Evolutionary conservation across 2,797 vertebrate genomes (phyloP), one percentile per base, ranked within the genome.

Genomic region (Pipistrellus kuhlii): DNA sequence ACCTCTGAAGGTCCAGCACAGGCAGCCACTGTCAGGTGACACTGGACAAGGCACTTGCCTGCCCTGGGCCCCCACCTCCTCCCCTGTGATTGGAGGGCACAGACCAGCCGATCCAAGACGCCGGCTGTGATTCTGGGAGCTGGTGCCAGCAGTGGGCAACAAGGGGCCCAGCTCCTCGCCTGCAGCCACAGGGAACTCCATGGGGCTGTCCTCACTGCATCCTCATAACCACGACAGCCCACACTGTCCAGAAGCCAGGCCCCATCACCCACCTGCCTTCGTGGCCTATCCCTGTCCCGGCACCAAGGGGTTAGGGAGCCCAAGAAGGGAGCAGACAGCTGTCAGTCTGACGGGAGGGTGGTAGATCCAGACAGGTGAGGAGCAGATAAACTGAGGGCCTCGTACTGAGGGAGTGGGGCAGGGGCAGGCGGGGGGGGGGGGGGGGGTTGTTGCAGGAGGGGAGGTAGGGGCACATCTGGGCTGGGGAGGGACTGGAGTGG

Each of bases 121-220:
- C 32, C 12, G 35, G 12, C 32, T 32, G 11, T 59, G 88, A 68
- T 15, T 25, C 51, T 44, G 30, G 51, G 30, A 7, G 7, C 55
- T 6, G 0, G 17, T 20, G 15, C 62, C 83, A 51, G 48, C 38
- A 5, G 25, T 15, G 51, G 46, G 38, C 0, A 0, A 30, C n/a
- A 48, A 32, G 44, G 27, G 23, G 12, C 75, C 30, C 48, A 66
- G 46, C 11, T 1, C 13, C 69, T 9, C 9, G 2, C 30, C 64
- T 46, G 23, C 21, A 48, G 71, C 12, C 41, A 27, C 0, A 53
- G n/a, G 53, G 46, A 44, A 8, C 38, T 3, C 57, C 18, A 11
- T 8, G 6, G 48, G 32, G 15, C 69, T 0, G 8, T 44, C 30
- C 23, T 75, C 57, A 23, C 55, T 3, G 4, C 14, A 1, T 21